These are phyloP conservation scores for Ctenomys sociabilis DNA, from an alignment of 2,113 vertebrate genomes.

Conservation along the genomic window DNA sequence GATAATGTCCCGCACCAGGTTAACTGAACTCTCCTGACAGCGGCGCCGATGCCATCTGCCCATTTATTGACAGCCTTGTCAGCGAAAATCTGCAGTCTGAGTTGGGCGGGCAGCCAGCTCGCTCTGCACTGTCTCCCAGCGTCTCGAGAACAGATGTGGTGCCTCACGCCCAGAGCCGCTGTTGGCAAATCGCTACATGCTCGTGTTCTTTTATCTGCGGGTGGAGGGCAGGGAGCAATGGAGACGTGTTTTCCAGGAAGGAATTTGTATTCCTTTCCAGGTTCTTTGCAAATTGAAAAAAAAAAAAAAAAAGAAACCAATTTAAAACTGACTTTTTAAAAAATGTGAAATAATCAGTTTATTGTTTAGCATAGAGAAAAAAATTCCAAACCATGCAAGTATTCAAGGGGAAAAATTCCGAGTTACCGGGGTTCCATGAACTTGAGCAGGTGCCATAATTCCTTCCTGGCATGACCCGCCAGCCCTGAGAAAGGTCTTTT, in stretches of 20 bases:
- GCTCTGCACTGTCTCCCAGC: conserved; percentile 82
- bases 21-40: conserved; percentile 78
- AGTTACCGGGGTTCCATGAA: fast-evolving
- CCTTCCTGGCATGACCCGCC: fast-evolving
- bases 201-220: conserved; percentile 75
- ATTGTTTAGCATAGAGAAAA: conserved; percentile 23
- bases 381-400: background rate
- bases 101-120: conserved; percentile 83
- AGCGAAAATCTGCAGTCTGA: conserved; percentile 67
- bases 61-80: conserved; percentile 82
- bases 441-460: fast-evolving
- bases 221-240: conserved; percentile 26
- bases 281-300: conserved; percentile 48
- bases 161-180: conserved; percentile 82
- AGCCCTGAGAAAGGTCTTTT: background rate
- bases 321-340: conserved; percentile 45
- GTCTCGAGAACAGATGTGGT: conserved; percentile 85
- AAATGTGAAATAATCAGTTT: conserved; percentile 55
- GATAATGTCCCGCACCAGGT: conserved; percentile 78
- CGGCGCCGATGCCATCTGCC: conserved; percentile 85
- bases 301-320: too few relatives aligned
- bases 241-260: conserved; percentile 75
- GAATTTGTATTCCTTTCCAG: conserved; percentile 65
- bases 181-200: conserved; percentile 73
- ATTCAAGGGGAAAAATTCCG: background rate